Base-by-base conservation (phyloP, 2,888 invertebrate genomes). In the Drosophila leonis region DNA sequence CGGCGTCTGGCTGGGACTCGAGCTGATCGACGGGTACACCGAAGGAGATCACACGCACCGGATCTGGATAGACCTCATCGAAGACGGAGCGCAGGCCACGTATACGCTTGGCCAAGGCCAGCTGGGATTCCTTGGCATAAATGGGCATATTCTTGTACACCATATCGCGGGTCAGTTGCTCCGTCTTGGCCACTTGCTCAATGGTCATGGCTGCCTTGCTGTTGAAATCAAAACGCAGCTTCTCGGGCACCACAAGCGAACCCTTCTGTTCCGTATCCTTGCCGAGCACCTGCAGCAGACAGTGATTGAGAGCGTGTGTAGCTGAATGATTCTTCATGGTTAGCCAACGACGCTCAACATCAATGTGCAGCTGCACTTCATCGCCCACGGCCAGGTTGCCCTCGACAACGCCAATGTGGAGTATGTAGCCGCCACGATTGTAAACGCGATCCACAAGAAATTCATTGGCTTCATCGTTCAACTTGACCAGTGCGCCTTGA, bases 291-390 rank as follows among this genome's bases (percentile, higher is more conserved):
- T 96, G 96, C 66, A 99, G 94, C 67, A 99, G 94, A 27, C 98
- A 98, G 93, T 97, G 98, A 94, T 99, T 99, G 15, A 99, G 94
- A 46, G 98, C 95, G 93, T 99, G 99, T 0, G 99, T 99, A 27
- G 98, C 99, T 46, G 99, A 97, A 93, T 99, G 98, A 94, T 99
- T 99, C 92, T 97, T 98, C 99, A 99, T 99, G n/a, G 99, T 95
- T 35, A 97, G 94, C 88, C 97, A 95, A 86, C 99, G 94, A 63
- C 99, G 95, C 65, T 95, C 95, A 65, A 95, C 95, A 92, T 99
- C 99, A 68, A 99, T 95, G 79, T 96, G 95, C 49, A 98, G 94
- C 65, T 94, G 94, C 46, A 99, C 94, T 89, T 95, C 95, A 93
- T 99, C 99, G 0, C 98, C 99, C 68, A 98, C 96, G 83, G 94